Conservation (phyloP, 2,888 invertebrate genomes). For the Oscheius onirici region DNA sequence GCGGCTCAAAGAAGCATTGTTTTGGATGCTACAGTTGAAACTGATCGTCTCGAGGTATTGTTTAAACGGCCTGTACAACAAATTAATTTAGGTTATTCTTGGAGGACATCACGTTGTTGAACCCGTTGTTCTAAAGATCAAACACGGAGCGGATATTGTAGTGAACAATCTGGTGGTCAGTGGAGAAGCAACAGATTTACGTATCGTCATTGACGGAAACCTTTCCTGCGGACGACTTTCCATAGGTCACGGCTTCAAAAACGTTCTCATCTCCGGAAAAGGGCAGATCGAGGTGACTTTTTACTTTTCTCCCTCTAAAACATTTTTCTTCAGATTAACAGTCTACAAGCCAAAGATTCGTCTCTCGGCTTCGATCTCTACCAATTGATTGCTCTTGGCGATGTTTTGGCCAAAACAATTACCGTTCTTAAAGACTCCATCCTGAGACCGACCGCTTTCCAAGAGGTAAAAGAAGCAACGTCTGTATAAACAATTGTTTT, state of each 20-base stretch:
- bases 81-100: constrained; percentile 9
- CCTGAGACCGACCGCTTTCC: constrained; percentile 33
- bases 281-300: constrained; percentile 26
- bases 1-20: constrained; percentile 51
- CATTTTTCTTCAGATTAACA: constrained; percentile 24
- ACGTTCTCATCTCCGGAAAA: constrained; percentile 12
- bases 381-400: constrained; percentile 36
- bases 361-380: constrained; percentile 44
- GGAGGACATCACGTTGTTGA: constrained; percentile 8
- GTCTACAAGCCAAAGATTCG: constrained; percentile 23
- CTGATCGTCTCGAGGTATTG: constrained; percentile 47
- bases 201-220: constrained; percentile 24
- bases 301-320: too few relatives aligned
- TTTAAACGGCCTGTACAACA: background rate
- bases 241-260: constrained; percentile 1
- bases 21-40: constrained; percentile 47
- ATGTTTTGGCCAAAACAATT: constrained; percentile 37
- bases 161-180: constrained; percentile 26
- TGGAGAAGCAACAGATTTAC: constrained; percentile 21
- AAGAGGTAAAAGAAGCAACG: constrained; percentile 5
- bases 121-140: constrained; percentile 6
- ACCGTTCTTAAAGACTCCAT: constrained; percentile 46
- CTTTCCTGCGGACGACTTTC: constrained; percentile 23
- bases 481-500: background rate
- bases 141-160: constrained; percentile 19